A percentile compares a stretch with the other conserved stretches of the same genome.
Evolutionary conservation across 23 tunicate genomes (phyloP).

Genomic region (Styela plicata): DNA sequence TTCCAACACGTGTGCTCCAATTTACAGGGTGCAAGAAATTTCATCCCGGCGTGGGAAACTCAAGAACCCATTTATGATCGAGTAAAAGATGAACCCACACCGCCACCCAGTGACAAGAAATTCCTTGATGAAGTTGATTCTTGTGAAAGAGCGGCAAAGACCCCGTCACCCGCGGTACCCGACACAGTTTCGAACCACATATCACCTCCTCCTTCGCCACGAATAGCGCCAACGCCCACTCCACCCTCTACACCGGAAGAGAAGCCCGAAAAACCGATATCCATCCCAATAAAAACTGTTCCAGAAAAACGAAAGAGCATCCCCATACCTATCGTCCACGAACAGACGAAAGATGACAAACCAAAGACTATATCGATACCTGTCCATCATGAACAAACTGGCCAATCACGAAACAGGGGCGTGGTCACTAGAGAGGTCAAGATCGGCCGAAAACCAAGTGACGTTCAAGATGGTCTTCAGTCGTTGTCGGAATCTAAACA

Average conservation of each 20-base stretch:
- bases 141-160: background rate
- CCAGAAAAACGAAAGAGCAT: background rate
- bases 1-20: no score
- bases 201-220: background rate
- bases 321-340: constrained; percentile 28
- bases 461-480: background rate
- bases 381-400: constrained; percentile 27
- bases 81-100: constrained; percentile 9
- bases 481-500: background rate
- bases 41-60: constrained; percentile 43
- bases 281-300: background rate
- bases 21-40: constrained; percentile 34
- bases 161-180: background rate
- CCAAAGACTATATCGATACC: constrained; percentile 18
- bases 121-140: background rate
- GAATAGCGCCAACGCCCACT: background rate
- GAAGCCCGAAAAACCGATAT: background rate
- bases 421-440: background rate
- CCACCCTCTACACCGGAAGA: background rate
- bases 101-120: background rate
- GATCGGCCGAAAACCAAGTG: background rate
- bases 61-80: constrained; percentile 32
- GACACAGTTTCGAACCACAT: background rate
- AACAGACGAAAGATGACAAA: background rate
- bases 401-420: constrained; percentile 19